These are phyloP conservation scores for Drosophila differens DNA, from an alignment of 2,888 invertebrate species.

Conservation along the genomic window DNA sequence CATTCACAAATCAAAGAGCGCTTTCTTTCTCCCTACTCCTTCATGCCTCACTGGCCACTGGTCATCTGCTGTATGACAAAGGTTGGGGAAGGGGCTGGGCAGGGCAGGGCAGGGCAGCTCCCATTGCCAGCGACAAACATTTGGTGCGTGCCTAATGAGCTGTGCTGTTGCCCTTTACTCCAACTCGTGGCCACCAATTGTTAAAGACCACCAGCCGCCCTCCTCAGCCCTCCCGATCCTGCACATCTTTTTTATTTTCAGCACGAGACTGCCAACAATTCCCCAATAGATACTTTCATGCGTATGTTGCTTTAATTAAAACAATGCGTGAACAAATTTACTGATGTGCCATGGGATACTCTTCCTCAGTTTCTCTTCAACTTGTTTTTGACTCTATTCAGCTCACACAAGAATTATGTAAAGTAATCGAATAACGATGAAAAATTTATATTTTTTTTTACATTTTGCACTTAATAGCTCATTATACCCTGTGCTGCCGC, in stretches of 20 bases:
- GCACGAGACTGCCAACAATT: constrained; percentile 1
- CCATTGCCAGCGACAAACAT: constrained; percentile 54
- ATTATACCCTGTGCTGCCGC: constrained; percentile 19
- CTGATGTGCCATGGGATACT: background rate
- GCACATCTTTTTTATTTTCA: background rate
- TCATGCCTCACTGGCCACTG: constrained; percentile 64
- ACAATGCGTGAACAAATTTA: constrained; percentile 19
- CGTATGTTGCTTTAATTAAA: constrained; percentile 71
- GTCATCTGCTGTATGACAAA: constrained; percentile 12
- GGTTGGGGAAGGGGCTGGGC: background rate
- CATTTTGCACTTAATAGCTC: background rate
- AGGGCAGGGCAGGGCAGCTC: constrained; percentile 6
- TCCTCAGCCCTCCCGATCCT: background rate
- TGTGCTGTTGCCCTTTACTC: constrained; percentile 54
- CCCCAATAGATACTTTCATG: constrained; percentile 47
- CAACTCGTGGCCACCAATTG: constrained; percentile 5
- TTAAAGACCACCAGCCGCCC: constrained; percentile 1
- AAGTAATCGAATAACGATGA: background rate
- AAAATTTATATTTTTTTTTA: background rate
- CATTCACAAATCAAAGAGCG: constrained; percentile 70
- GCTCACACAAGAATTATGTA: too few species aligned
- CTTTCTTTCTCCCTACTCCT: constrained; percentile 1
- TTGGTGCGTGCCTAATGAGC: constrained; percentile 80
- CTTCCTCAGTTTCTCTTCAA: background rate
- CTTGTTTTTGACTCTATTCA: too few species aligned